phyloP scores from a whole-genome alignment of 2,113 vertebrate species.

The Struthidea cinerea region DNA sequence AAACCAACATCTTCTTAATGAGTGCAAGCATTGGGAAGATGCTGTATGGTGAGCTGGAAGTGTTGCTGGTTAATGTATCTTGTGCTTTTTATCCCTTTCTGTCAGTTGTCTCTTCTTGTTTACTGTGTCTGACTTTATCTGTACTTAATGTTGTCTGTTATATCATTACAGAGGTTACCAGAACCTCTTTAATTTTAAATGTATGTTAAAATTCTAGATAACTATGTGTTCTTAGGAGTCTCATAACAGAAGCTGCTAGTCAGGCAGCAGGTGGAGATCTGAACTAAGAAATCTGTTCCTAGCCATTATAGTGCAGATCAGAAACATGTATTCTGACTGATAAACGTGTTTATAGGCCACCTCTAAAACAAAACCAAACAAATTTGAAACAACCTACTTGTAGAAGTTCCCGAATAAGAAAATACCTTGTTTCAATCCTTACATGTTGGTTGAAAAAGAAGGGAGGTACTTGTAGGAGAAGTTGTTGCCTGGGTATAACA shows the following conservation, averaged over 20 bases:
- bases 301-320: not conserved
- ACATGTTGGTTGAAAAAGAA: not conserved
- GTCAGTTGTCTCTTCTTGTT: not conserved
- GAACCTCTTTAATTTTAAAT: not conserved
- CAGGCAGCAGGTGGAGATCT: not conserved
- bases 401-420: not conserved
- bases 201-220: not conserved
- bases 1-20: not conserved
- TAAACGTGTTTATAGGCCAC: not conserved
- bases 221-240: not conserved
- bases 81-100: not conserved
- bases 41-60: not conserved
- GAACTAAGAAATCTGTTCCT: not conserved
- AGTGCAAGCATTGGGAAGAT: not conserved
- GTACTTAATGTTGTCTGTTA: not conserved
- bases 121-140: not conserved
- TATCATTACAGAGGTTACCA: not conserved
- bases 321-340: not conserved
- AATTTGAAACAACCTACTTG: not conserved
- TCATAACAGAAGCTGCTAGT: not conserved
- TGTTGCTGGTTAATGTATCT: not conserved
- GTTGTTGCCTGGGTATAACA: not conserved
- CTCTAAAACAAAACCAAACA: not conserved
- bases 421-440: not conserved
- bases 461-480: not conserved